Base-by-base conservation (phyloP, 2,888 invertebrate species). In the Oscheius sp. region DNA sequence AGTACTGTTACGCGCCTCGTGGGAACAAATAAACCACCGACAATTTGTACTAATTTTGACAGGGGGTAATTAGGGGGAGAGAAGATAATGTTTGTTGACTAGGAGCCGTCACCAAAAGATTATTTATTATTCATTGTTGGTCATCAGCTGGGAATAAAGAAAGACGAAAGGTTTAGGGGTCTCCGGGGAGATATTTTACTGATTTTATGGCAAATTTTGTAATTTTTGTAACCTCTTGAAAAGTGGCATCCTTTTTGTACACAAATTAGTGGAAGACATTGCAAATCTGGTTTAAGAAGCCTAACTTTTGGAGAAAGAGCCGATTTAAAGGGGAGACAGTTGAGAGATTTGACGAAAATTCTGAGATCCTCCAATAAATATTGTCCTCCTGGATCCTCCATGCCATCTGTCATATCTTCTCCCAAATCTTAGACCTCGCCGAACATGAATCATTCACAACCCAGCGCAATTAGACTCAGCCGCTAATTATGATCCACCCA, bases 1-100 rank as follows among this genome's bases (percentile, higher is more conserved):
- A 61, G 43, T 61, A 61, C 61, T 43, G 61, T 61, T 43, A 43
- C 61, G n/a, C n/a, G 61, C 61, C 43, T 16, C 3, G 61, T 5
- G 21, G 9, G 3, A 35, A 35, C 59, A 59, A 59, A 59, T 35
- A 61, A 55, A 61, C 35, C 5, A 21, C 43, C 61, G 27, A 25
- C 13, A 41, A 35, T 35, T 35, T 35, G 35, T 35, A 35, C 3
- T 9, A 35, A 35, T 35, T 35, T 35, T 35, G 21, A 13, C 13
- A 18, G 55, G 55, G 23, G 55, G 55, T 25, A 55, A 55, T 55
- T 55, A 55, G 21, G 25, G 25, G 25, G 55, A 6, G 13, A 13
- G 55, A 13, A 23, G 21, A 49, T 16, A 13, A 3, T 18, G 18
- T 18, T n/a, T 16, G 49, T 49, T 49, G 18, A 49, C n/a, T 16